Evolutionary conservation across 2,888 invertebrate species (phyloP).

Genomic region (Syrista parreyssii): DNA sequence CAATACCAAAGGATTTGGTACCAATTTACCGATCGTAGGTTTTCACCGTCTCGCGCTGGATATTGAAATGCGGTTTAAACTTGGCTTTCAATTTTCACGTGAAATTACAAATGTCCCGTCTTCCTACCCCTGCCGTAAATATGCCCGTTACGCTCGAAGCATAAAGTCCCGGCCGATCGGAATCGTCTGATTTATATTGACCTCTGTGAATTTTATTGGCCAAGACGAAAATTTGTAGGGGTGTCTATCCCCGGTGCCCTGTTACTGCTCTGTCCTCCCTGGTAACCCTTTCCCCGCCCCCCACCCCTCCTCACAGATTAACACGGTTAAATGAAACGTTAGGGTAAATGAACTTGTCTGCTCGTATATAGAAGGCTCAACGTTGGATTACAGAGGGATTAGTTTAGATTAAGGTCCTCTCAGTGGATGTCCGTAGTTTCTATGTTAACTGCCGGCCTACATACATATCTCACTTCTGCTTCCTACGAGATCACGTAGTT

Average conservation of each 20-base stretch:
- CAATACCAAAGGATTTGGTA: background rate
- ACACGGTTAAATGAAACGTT: slow-evolving; percentile 41
- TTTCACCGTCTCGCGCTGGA: background rate
- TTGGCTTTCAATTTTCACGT: background rate
- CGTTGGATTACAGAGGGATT: slow-evolving; percentile 54
- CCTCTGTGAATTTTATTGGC: slow-evolving; percentile 9
- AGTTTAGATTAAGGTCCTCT: slow-evolving; percentile 57
- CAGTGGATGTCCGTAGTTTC: slow-evolving; percentile 54
- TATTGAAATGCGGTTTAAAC: background rate
- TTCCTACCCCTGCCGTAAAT: background rate
- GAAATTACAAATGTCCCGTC: background rate
- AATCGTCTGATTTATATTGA: background rate
- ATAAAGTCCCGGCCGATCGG: background rate
- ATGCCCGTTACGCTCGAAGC: background rate
- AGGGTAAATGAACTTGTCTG: slow-evolving; percentile 38
- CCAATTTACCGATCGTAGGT: background rate
- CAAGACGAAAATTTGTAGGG: slow-evolving; percentile 34
- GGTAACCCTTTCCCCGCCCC: background rate
- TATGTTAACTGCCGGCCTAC: slow-evolving; percentile 56
- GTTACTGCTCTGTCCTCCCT: background rate
- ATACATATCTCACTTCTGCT: slow-evolving; percentile 48
- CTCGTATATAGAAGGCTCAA: slow-evolving; percentile 24
- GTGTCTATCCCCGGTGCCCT: too few relatives aligned
- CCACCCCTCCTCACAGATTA: slow-evolving; percentile 21
- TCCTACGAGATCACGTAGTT: slow-evolving; percentile 24